Evolutionary conservation across 2,113 vertebrate genomes (phyloP).

Genomic region (Epinephelus fuscoguttatus): DNA sequence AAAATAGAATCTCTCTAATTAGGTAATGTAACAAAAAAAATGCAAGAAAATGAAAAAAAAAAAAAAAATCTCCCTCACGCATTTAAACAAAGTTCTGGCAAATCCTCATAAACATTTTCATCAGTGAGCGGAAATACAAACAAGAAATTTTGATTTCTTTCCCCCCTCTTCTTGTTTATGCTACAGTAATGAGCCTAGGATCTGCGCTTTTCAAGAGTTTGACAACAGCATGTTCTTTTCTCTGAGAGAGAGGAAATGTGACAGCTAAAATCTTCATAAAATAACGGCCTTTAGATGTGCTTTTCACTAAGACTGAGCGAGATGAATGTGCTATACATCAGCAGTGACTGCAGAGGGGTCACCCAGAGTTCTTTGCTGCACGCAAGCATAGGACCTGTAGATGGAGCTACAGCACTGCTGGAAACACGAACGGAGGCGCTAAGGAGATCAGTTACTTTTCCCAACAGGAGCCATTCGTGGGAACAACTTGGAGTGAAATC

Average conservation of each 20-base stretch:
- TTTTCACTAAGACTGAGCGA: conserved; percentile 79
- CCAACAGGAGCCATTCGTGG: conserved; percentile 71
- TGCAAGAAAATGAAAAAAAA: too few species aligned
- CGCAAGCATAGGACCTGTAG: conserved; percentile 73
- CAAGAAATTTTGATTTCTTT: conserved; percentile 65
- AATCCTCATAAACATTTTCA: conserved; percentile 77
- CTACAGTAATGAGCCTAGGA: conserved; percentile 83
- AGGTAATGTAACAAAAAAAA: conserved; percentile 61
- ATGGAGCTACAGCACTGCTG: conserved; percentile 84
- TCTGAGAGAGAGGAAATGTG: conserved; percentile 72
- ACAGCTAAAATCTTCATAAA: conserved; percentile 85
- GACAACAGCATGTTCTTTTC: conserved; percentile 77
- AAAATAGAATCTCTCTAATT: conserved; percentile 76
- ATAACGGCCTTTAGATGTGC: conserved; percentile 82
- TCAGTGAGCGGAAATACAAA: conserved; percentile 73
- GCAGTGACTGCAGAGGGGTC: conserved; percentile 84
- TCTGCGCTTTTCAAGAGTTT: conserved; percentile 79
- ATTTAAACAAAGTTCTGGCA: conserved; percentile 73
- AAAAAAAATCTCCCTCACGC: conserved; percentile 43
- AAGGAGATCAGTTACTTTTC: conserved; percentile 69
- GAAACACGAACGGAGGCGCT: conserved; percentile 33
- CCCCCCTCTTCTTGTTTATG: conserved; percentile 79
- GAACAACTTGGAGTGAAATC: conserved; percentile 78
- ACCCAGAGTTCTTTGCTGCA: conserved; percentile 85
- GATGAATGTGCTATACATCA: conserved; percentile 85